Evolutionary conservation across 23 tunicate genomes (phyloP).

Genomic region (Diplosoma virens): DNA sequence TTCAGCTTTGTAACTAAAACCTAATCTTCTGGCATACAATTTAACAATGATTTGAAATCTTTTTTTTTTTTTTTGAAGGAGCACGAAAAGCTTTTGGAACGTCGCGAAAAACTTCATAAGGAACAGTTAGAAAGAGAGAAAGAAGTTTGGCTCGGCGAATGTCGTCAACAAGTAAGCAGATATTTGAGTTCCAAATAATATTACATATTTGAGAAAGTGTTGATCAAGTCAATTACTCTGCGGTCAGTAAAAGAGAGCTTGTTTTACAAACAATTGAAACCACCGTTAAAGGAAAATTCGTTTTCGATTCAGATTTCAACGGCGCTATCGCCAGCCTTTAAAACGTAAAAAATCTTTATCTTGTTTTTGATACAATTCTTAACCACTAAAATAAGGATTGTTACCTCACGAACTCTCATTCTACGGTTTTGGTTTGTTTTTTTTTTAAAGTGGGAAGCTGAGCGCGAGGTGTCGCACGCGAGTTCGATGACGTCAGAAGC

Average conservation of each 20-base stretch:
- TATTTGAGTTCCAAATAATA: too few relatives aligned
- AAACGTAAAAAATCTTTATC: too few relatives aligned
- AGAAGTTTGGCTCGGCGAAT: constrained; percentile 48
- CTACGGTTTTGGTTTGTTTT: background rate
- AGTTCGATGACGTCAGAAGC: constrained; percentile 52
- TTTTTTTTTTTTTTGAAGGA: constrained; percentile 11
- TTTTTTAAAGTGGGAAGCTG: constrained; percentile 32
- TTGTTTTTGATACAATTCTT: background rate
- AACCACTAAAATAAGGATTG: background rate
- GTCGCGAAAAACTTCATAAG: constrained; percentile 48
- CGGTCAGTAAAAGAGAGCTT: too few relatives aligned
- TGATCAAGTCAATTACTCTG: too few relatives aligned
- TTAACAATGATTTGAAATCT: too few relatives aligned
- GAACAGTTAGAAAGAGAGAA: constrained; percentile 66
- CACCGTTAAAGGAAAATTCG: too few relatives aligned
- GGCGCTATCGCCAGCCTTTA: too few relatives aligned
- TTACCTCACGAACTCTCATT: background rate
- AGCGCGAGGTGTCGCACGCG: constrained; percentile 40
- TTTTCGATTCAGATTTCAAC: too few relatives aligned
- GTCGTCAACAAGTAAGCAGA: constrained; percentile 34
- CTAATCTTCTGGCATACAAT: too few relatives aligned
- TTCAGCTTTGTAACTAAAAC: too few relatives aligned
- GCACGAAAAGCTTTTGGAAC: constrained; percentile 63
- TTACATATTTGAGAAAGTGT: too few relatives aligned
- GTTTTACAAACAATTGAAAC: too few relatives aligned